phyloP scores from a whole-genome alignment of 2,888 invertebrate species.

The Atherix ibis region DNA sequence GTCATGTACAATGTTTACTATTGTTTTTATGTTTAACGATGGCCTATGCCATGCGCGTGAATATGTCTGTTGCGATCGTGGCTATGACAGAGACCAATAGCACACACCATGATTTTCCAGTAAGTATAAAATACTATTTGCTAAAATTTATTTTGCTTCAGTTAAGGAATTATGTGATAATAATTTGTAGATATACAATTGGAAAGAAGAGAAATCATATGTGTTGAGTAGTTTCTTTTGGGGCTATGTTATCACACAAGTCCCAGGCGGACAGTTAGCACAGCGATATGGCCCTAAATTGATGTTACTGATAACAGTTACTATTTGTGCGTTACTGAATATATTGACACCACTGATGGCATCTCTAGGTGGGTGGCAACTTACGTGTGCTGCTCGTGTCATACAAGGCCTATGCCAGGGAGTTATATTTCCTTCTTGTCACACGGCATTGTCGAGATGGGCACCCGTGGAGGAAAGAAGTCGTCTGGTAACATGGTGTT shows the following conservation, averaged over 20 bases:
- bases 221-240: constrained; percentile 51
- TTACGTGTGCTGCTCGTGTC: constrained; percentile 43
- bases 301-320: constrained; percentile 39
- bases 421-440: constrained; percentile 47
- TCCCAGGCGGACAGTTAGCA: constrained; percentile 54
- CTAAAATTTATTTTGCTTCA: too few species aligned
- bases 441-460: constrained; percentile 55
- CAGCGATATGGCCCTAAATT: constrained; percentile 54
- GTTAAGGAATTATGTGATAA: too few species aligned
- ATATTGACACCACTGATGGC: constrained; percentile 54
- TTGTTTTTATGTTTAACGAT: constrained; percentile 40
- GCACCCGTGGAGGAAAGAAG: constrained; percentile 52
- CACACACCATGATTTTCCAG: constrained; percentile 29
- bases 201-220: constrained; percentile 41
- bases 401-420: constrained; percentile 54
- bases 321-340: constrained; percentile 47
- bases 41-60: constrained; percentile 43
- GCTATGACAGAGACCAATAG: constrained; percentile 41
- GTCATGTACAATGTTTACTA: constrained; percentile 41
- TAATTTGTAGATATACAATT: constrained; percentile 40
- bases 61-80: constrained; percentile 49
- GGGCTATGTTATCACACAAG: constrained; percentile 45
- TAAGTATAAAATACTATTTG: constrained; percentile 17
- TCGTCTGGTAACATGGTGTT: constrained; percentile 47
- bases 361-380: constrained; percentile 40